These are phyloP conservation scores for Pocota personata DNA, from an alignment of 2,888 invertebrate species.

Conservation along the genomic window DNA sequence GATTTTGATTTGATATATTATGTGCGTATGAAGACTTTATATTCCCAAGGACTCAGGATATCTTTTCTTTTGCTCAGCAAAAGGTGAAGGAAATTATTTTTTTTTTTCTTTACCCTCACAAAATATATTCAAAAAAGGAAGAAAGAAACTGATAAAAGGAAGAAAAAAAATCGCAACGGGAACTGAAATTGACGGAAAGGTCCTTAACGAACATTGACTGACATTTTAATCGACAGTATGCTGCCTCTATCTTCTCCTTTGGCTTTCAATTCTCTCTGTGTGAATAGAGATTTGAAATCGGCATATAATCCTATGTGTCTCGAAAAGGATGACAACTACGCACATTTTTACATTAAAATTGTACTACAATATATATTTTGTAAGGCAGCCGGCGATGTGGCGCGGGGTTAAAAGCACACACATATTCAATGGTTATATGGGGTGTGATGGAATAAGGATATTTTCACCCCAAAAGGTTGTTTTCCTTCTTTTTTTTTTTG, in stretches of 20 bases:
- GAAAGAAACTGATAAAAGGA: conserved; percentile 5
- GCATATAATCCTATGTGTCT: conserved; percentile 18
- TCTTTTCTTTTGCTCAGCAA: conserved; percentile 47
- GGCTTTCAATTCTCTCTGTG: conserved; percentile 4
- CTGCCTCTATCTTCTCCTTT: conserved; percentile 27
- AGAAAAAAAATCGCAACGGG: conserved; percentile 33
- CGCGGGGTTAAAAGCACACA: conserved; percentile 19
- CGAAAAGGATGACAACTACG: conserved; percentile 38
- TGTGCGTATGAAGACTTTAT: conserved; percentile 47
- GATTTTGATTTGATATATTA: conserved; percentile 70
- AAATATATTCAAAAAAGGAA: conserved; percentile 50
- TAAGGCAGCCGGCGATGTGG: not conserved
- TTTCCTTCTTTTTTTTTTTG: not conserved
- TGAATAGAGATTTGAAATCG: conserved; percentile 33
- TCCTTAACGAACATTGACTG: conserved; percentile 66
- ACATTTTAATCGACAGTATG: conserved; percentile 71
- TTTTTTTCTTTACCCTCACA: not conserved
- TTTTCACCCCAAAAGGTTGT: conserved; percentile 51
- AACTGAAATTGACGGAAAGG: conserved; percentile 67
- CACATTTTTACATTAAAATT: conserved; percentile 40
- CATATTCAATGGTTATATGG: conserved; percentile 37
- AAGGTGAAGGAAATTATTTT: conserved; percentile 63
- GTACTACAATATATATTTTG: not conserved
- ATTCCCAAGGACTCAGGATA: conserved; percentile 55
- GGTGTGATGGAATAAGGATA: conserved; percentile 41